Base-by-base conservation (phyloP, 2,113 vertebrate species). In the Lathamus discolor region DNA sequence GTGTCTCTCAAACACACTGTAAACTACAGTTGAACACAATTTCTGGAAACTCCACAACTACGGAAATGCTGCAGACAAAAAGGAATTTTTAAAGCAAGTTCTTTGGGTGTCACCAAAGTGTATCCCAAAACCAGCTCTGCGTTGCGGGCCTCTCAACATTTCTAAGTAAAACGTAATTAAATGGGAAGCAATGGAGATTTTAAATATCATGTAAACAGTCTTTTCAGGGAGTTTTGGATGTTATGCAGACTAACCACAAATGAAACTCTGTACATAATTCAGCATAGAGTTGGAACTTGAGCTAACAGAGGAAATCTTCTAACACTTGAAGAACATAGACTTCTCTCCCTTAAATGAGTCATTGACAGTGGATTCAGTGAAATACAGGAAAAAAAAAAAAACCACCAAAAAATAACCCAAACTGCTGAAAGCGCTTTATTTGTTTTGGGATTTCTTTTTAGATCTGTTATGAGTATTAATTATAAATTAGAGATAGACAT, bases 401-500 rank as follows among this genome's bases (percentile, higher is more conserved):
- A 3, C 41, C 41, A 41, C 41, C 43, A 49, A 19, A 44, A 13
- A 41, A 22, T 17, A 35, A 67, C 43, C 43, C 43, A 43, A 54
- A 54, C 27, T 6, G 0, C 10, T 52, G 57, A 84, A 51, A 18
- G 15, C 91, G 5, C 8, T 92, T 88, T 88, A 88, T 81, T 95
- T 87, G 39, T 68, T 88, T 69, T 14, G 27, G 6, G 2, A 0
- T 0, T 33, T 78, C 15, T 67, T 88, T 62, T 80, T 44, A 68
- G 15, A 48, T 64, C 10, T 83, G 41, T 93, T 92, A 57, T 74
- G 72, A 2, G 25, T 90, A 95, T 96, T 92, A 96, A 96, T 94
- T 94, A 92, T 96, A 77, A 94, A 92, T 94, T 95, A 93, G 49
- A 96, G 41, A 78, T 66, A 95, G 17, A 85, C 48, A 96, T 83